Base-by-base conservation (phyloP, 2,888 invertebrate genomes). In the Metellina segmentata region DNA sequence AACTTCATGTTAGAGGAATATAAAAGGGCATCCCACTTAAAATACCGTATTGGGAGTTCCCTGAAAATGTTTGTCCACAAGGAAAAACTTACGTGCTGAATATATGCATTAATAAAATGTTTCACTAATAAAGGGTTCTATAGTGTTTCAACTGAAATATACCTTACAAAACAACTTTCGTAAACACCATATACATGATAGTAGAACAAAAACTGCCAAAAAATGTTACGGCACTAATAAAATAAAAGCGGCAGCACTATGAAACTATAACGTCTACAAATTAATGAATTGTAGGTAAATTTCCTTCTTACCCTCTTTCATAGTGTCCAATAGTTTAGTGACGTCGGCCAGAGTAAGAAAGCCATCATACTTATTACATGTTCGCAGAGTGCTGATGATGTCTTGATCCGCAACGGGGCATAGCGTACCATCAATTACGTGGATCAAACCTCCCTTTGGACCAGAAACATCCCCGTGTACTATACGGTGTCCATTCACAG, bases 281-380 rank as follows among this genome's bases (percentile, higher is more conserved):
- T 34, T 34, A 34, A 34, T 34, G 34, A 34, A 34, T 34, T 34
- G 4, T 2, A 34, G 4, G 34, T 34, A n/a, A 69, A 69, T 75
- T 7, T 7, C 0, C 1, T 1, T 13, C 70, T 81, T 74, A 93
- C 93, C 93, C 69, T 89, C 89, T 20, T 83, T 90, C 69, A 94
- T 92, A 11, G 78, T 90, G 49, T 93, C 92, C 20, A 91, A 69
- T 11, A 94, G 79, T 5, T 93, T 93, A 7, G 94, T 93, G 75
- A 94, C 94, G 79, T 94, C 94, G 49, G 94, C 94, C 79, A 95
- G 94, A 93, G 95, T 94, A 2, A 94, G 94, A 93, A 94, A 95
- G 19, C 94, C 94, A 90, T 94, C 94, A 79, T 95, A 94, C 74
- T 93, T 93, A 48, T 93, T 93, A 82, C 94, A 94, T 0, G 93